Base-by-base conservation (phyloP, 2,888 invertebrate genomes). In the Lymantria monacha region DNA sequence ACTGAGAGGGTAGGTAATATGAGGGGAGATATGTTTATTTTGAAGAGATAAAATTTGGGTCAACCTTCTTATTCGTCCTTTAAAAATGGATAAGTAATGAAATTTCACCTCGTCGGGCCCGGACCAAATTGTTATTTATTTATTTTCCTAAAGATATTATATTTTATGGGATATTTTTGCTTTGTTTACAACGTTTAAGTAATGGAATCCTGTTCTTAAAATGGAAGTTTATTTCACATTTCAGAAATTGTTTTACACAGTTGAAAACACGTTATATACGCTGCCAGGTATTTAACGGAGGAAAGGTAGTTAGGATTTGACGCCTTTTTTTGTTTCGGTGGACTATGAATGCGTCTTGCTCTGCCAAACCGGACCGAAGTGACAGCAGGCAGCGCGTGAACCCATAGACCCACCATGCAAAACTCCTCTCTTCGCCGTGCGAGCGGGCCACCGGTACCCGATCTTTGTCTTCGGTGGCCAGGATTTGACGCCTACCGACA, bases 11-110 rank as follows among this genome's bases (percentile, higher is more conserved):
- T 53, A 68, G 51, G 41, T 65, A 63, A 68, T 65, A 65, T 59
- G 64, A 60, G 40, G 55, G 42, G 59, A 67, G 57, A 57, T 53
- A 47, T 65, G 63, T 68, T 68, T 63, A 59, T 57, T 58, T 63
- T 59, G 62, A 54, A 60, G 61, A 67, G 61, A 69, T 60, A 63
- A 62, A 71, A 70, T 71, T 63, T 56, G 62, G 70, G 70, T 71
- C 70, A 70, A 60, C 60, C 52, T 59, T 53, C 59, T 63, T 66
- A 61, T 59, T 63, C 61, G 65, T 60, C 59, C 57, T 63, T 49
- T 53, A 58, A 70, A 65, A 63, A 57, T 42, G 70, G 68, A 59
- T 68, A 68, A 63, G 68, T 70, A 70, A 70, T 70, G 68, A 72
- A 71, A 70, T 70, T 70, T 70, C 58, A 70, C 66, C 60, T 66